Evolutionary conservation across 2,113 vertebrate genomes (phyloP).

Genomic region (Vidua macroura): DNA sequence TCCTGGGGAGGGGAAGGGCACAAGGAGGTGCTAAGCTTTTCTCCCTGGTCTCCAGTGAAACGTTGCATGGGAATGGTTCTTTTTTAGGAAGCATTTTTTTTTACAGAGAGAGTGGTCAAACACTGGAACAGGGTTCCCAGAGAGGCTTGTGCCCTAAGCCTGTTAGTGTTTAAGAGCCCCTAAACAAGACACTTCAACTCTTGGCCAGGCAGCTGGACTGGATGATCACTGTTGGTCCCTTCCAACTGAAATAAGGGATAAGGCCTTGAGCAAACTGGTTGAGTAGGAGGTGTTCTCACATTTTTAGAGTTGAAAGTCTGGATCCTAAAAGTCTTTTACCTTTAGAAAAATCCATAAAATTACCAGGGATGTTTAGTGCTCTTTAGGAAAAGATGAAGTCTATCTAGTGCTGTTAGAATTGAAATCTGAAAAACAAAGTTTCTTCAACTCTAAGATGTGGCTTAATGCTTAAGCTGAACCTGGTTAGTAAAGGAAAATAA

Average conservation of each 20-base stretch:
- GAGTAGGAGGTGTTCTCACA: background rate
- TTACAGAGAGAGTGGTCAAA: background rate
- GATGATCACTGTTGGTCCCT: no score
- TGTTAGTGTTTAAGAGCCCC: background rate
- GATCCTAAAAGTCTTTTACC: background rate
- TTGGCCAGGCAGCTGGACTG: background rate
- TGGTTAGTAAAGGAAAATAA: conserved; percentile 14
- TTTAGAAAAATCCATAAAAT: background rate
- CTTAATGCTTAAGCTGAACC: background rate
- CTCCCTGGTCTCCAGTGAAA: background rate
- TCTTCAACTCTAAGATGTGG: background rate
- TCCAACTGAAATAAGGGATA: background rate
- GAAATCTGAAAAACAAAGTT: background rate
- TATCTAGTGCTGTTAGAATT: background rate
- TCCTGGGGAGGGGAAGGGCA: background rate
- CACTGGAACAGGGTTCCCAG: background rate
- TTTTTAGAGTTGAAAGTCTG: background rate
- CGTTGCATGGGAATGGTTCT: background rate
- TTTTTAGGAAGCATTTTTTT: background rate
- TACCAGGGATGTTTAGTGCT: background rate
- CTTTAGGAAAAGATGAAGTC: background rate
- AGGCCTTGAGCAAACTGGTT: background rate
- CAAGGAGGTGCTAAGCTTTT: background rate
- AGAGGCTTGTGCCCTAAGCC: background rate
- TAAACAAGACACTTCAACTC: background rate